A percentile compares a stretch with the other conserved stretches of the same genome.
Evolutionary conservation across 2,888 invertebrate species (phyloP).

Genomic region (Stenurella melanura): DNA sequence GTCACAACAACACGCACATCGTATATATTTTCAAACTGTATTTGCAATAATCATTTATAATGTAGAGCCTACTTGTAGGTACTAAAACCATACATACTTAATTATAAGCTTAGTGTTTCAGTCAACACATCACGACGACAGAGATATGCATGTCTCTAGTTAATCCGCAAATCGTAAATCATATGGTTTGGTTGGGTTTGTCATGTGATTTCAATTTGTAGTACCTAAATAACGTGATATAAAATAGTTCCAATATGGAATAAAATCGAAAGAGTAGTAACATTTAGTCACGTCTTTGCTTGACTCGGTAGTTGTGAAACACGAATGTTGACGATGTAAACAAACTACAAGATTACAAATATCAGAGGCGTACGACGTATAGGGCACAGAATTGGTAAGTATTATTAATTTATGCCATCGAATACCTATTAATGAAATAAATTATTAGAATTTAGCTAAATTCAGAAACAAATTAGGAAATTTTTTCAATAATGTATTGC

Average conservation of each 20-base stretch:
- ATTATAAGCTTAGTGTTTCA: background rate
- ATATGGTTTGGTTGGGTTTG: conserved; percentile 1
- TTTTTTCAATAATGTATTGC: too few relatives aligned
- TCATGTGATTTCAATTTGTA: background rate
- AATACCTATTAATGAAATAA: too few relatives aligned
- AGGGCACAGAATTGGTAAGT: too few relatives aligned
- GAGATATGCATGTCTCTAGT: background rate
- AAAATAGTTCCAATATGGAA: background rate
- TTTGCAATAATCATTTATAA: too few relatives aligned
- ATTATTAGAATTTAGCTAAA: too few relatives aligned
- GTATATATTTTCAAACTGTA: background rate
- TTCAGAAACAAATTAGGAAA: too few relatives aligned
- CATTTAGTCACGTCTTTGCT: background rate
- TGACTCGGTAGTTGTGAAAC: background rate
- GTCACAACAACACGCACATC: background rate
- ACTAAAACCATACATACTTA: too few relatives aligned
- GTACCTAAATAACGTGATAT: too few relatives aligned
- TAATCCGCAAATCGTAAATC: background rate
- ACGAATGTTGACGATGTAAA: background rate
- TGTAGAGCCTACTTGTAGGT: too few relatives aligned
- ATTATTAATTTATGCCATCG: too few relatives aligned
- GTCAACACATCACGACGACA: background rate
- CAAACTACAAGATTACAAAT: background rate
- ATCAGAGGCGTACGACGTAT: background rate
- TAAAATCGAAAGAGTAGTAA: background rate